These are phyloP conservation scores for Oreortyx pictus DNA, from an alignment of 2,797 vertebrate species.

Conservation along the genomic window DNA sequence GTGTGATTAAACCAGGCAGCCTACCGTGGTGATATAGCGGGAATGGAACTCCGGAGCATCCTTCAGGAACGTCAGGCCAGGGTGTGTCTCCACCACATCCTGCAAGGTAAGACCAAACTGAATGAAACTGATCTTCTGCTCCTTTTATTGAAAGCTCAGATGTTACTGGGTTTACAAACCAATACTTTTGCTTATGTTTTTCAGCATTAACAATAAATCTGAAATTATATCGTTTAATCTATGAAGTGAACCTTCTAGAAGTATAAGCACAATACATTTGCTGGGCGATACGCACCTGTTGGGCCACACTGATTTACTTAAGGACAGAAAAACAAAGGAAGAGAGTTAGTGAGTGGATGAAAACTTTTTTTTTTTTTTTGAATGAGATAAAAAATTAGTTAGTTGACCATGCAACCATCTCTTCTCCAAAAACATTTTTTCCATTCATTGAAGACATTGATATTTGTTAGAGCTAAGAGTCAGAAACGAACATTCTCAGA, in stretches of 20 bases:
- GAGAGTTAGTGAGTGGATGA: conserved; percentile 63
- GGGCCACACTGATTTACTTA: conserved; percentile 70
- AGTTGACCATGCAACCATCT: conserved; percentile 43
- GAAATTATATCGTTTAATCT: not conserved
- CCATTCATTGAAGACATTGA: not conserved
- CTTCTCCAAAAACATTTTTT: conserved; percentile 5
- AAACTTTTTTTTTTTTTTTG: conserved; percentile 44
- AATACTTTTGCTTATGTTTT: not conserved
- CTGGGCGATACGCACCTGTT: conserved; percentile 63
- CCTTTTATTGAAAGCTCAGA: not conserved
- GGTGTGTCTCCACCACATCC: conserved; percentile 98
- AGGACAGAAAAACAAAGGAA: conserved; percentile 74
- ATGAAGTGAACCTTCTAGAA: conserved; percentile 1
- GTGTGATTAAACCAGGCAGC: conserved; percentile 14
- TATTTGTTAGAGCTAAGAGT: not conserved
- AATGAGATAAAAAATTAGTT: conserved; percentile 27
- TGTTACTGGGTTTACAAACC: conserved; percentile 6
- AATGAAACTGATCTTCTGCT: conserved; percentile 20
- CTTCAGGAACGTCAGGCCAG: conserved; percentile 97
- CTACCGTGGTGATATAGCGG: conserved; percentile 97
- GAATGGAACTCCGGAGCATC: conserved; percentile 99
- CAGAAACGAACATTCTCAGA: not conserved
- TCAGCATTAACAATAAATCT: conserved; percentile 6
- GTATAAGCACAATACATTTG: not conserved
- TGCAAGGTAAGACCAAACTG: conserved; percentile 72